Evolutionary conservation across 2,888 invertebrate genomes (phyloP).

Genomic region (Trachelus tabidus): DNA sequence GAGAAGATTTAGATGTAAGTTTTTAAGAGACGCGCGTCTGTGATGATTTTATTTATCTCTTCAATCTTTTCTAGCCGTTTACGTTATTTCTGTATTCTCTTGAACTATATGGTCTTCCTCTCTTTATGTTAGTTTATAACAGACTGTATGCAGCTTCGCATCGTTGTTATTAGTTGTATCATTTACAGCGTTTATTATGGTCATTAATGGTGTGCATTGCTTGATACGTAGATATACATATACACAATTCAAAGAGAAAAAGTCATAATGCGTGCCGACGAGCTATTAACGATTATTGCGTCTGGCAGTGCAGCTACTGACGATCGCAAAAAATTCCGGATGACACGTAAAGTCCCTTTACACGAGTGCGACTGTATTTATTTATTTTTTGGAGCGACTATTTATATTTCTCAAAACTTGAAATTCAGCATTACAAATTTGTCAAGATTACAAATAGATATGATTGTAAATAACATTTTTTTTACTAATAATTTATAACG

Average conservation of each 20-base stretch:
- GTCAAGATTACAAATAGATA: not conserved
- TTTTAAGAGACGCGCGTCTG: not conserved
- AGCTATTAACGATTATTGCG: constrained; percentile 7
- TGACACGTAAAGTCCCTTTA: not conserved
- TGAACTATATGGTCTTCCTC: not conserved
- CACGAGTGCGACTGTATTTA: not conserved
- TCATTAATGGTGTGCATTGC: not conserved
- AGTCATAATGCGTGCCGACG: constrained; percentile 1
- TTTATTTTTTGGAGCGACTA: not conserved
- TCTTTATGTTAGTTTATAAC: not conserved
- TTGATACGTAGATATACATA: not conserved
- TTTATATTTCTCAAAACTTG: not conserved
- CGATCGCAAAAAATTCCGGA: constrained; percentile 2
- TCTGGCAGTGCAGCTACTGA: constrained; percentile 1
- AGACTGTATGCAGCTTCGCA: not conserved
- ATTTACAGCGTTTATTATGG: not conserved
- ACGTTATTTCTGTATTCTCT: not conserved
- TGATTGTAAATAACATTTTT: not conserved
- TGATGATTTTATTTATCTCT: not conserved
- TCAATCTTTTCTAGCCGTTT: not conserved
- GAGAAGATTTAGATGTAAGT: not conserved
- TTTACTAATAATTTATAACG: not conserved
- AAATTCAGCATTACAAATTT: not conserved
- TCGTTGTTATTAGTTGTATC: not conserved
- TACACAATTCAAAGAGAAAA: not conserved